A percentile compares a stretch with the other conserved stretches of the same genome.
These are phyloP conservation scores for Athalia circularis DNA, from an alignment of 2,888 invertebrate genomes.

Conservation along the genomic window DNA sequence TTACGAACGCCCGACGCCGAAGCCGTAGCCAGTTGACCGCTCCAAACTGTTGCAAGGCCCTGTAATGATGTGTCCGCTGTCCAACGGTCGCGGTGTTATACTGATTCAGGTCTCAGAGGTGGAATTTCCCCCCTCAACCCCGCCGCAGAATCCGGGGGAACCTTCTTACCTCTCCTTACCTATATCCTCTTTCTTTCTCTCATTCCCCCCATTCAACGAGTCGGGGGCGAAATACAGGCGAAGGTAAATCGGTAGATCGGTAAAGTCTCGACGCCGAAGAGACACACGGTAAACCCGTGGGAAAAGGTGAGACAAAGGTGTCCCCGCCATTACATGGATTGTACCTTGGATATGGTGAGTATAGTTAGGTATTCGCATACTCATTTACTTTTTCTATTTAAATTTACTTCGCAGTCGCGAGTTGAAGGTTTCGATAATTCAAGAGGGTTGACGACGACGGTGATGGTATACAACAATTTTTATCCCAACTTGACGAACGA, in stretches of 20 bases:
- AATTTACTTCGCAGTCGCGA: not conserved
- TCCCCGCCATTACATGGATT: not conserved
- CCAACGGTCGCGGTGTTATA: conserved; percentile 44
- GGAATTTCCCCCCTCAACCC: conserved; percentile 33
- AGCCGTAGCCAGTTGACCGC: conserved; percentile 11
- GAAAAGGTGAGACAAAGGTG: conserved; percentile 36
- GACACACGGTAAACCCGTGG: not conserved
- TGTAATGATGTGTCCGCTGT: conserved; percentile 69
- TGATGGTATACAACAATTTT: no score
- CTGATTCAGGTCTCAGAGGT: conserved; percentile 37
- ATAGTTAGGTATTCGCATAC: not conserved
- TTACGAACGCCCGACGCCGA: conserved; percentile 43
- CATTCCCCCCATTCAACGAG: not conserved
- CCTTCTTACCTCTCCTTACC: not conserved
- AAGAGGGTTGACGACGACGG: no score
- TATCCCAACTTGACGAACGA: no score
- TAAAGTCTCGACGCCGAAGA: conserved; percentile 19
- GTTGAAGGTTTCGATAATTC: no score
- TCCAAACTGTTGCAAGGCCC: conserved; percentile 59
- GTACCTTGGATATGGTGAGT: not conserved
- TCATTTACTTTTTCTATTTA: not conserved
- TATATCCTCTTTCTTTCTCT: not conserved
- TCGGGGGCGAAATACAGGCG: conserved; percentile 9
- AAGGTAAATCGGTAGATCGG: conserved; percentile 38
- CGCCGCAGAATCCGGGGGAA: not conserved